Percentiles rank a stretch among this genome's conserved stretches.
phyloP scores from a whole-genome alignment of 2,113 vertebrate genomes.

The Mesocricetus auratus region DNA sequence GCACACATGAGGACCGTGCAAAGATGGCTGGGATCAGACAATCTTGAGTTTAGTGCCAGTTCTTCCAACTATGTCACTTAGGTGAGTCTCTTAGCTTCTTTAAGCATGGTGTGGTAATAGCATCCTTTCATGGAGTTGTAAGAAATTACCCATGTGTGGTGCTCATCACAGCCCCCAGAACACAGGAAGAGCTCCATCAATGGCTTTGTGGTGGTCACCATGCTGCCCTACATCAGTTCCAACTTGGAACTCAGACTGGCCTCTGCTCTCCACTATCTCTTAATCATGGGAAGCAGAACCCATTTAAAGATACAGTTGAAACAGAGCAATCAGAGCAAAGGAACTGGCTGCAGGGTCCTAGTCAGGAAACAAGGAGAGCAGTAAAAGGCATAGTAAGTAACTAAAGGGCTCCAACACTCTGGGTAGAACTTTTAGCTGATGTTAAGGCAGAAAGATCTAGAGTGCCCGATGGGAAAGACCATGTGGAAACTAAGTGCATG shows the following conservation, averaged over 20 bases:
- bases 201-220: not conserved
- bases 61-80: not conserved
- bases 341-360: not conserved
- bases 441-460: not conserved
- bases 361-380: not conserved
- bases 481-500: not conserved
- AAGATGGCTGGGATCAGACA: not conserved
- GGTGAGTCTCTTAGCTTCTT: not conserved
- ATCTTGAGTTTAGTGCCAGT: not conserved
- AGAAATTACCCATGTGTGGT: not conserved
- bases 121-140: not conserved
- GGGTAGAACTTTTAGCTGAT: not conserved
- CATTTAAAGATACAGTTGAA: not conserved
- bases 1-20: too few species aligned
- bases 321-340: not conserved
- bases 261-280: not conserved
- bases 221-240: not conserved
- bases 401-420: not conserved
- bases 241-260: not conserved
- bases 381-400: not conserved
- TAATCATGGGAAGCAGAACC: not conserved
- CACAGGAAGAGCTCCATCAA: not conserved
- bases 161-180: not conserved
- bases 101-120: not conserved
- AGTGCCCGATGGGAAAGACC: not conserved